Base-by-base conservation (phyloP, 2,888 invertebrate species). In the Scaptodrosophila latifasciaeformis region DNA sequence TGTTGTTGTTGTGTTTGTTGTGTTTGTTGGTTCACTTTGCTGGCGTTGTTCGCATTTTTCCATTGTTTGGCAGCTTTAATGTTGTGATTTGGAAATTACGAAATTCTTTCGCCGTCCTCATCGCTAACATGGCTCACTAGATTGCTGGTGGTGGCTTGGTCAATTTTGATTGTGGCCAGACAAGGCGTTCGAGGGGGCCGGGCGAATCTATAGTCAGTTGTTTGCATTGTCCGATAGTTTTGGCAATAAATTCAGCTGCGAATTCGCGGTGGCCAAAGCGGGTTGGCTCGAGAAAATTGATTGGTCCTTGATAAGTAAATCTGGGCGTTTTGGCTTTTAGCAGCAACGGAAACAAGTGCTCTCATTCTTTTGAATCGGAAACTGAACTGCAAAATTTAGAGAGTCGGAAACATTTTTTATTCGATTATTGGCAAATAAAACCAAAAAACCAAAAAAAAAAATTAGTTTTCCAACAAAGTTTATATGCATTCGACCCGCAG, bases 81-180 rank as follows among this genome's bases (percentile, higher is more conserved):
- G 52, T 52, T 60, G 56, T 65, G 64, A 57, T 65, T 56, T 45
- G 15, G 51, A 68, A 68, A 68, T 66, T 66, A 68, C 69, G 69
- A 68, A 66, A 66, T 66, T 68, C 65, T 55, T 44, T 27, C 31
- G 52, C 17, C 18, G 21, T 37, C 37, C 15, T 24, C 24, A 24
- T 24, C 24, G 24, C 24, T 10, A 18, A 17, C 37, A 17, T 7
- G 34, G n/a, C n/a, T 6, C 15, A 15, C 34, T 34, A 1, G 1
- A 13, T 15, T 2, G 13, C 5, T 5, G 34, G 34, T 37, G 37
- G 37, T 10, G 37, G 13, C 27, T 24, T 24, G 24, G 24, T 24
- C 24, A 31, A 12, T 31, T 3, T 46, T 45, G 24, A 7, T n/a
- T 24, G 24, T 24, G 24, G 24, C 4, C 24, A 7, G 24, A 7